These are phyloP conservation scores for roundworm (Caenorhabditis elegans) DNA, from an alignment of 1,140 invertebrate genomes.

Conservation along the genomic window WBcel235 BX284605.5:3131001-3131500, in stretches of 20 bases:
- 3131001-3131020: too few relatives aligned
- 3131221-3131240: slow-evolving; percentile 65
- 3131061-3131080: slow-evolving; percentile 97
- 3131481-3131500: slow-evolving; percentile 77
- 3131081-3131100: slow-evolving; percentile 86
- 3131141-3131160: slow-evolving; percentile 78
- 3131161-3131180: slow-evolving; percentile 73
- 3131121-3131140: slow-evolving; percentile 96
- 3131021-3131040: slow-evolving; percentile 61
- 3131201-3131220: slow-evolving; percentile 74
- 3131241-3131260: slow-evolving; percentile 86
- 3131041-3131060: slow-evolving; percentile 81
- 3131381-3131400: slow-evolving; percentile 91
- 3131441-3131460: slow-evolving; percentile 85
- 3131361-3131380: slow-evolving; percentile 89
- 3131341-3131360: slow-evolving; percentile 96
- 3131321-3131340: slow-evolving; percentile 88
- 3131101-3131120: slow-evolving; percentile 75
- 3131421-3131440: slow-evolving; percentile 88
- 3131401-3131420: slow-evolving; percentile 91
- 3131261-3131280: slow-evolving; percentile 96
- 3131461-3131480: slow-evolving; percentile 85
- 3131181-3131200: slow-evolving; percentile 78
- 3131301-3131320: slow-evolving; percentile 84
- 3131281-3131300: slow-evolving; percentile 97